These are phyloP conservation scores for Leptopilina boulardi DNA, from an alignment of 1,140 invertebrate genomes.

Conservation along the genomic window DNA sequence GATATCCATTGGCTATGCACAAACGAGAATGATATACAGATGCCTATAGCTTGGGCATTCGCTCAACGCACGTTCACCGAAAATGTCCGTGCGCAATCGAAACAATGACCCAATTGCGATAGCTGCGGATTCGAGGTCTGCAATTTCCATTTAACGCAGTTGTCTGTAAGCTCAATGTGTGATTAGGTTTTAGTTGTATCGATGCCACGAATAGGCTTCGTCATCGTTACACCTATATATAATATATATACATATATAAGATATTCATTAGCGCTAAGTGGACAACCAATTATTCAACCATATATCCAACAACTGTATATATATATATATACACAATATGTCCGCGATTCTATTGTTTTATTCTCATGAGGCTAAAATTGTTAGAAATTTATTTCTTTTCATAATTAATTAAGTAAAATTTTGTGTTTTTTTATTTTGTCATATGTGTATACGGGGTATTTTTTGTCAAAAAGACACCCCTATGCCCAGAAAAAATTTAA, in stretches of 20 bases:
- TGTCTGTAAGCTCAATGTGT: slow-evolving; percentile 66
- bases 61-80: slow-evolving; percentile 46
- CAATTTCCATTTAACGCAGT: slow-evolving; percentile 70
- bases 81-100: slow-evolving; percentile 63
- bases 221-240: neutral
- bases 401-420: too few species aligned
- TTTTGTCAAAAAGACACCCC: too few species aligned
- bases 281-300: too few species aligned
- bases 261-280: neutral
- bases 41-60: slow-evolving; percentile 9
- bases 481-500: too few species aligned
- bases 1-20: slow-evolving; percentile 15
- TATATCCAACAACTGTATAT: too few species aligned
- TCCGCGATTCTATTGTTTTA: too few species aligned
- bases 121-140: slow-evolving; percentile 51
- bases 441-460: too few species aligned
- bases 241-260: neutral
- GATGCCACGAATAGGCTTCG: slow-evolving; percentile 48
- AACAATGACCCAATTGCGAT: slow-evolving; percentile 68
- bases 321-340: too few species aligned
- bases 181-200: slow-evolving; percentile 62
- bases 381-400: too few species aligned
- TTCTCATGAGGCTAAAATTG: too few species aligned
- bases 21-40: slow-evolving; percentile 38
- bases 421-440: too few species aligned